Evolutionary conservation across 2,888 invertebrate genomes (phyloP).

Genomic region (Trilocha varians): DNA sequence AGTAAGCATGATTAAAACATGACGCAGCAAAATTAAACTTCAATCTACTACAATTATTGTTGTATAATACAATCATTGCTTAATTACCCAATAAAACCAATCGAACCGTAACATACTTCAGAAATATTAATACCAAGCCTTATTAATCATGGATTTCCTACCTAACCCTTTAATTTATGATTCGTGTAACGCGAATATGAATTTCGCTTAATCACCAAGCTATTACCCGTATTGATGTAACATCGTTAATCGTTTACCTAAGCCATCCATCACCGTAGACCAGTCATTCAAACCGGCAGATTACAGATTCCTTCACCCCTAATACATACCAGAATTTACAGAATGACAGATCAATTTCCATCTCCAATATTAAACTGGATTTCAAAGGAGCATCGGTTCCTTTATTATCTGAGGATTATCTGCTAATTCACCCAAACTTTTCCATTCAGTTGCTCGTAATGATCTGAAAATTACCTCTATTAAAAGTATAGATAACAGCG

Average conservation of each 20-base stretch:
- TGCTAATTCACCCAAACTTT: background rate
- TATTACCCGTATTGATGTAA: slow-evolving; percentile 41
- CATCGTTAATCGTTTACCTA: slow-evolving; percentile 26
- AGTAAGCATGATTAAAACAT: no score
- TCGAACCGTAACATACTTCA: background rate
- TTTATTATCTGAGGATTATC: background rate
- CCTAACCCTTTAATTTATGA: slow-evolving; percentile 2
- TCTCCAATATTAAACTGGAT: slow-evolving; percentile 3
- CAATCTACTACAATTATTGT: no score
- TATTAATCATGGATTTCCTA: background rate
- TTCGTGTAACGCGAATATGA: background rate
- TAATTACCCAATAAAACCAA: background rate
- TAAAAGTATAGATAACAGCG: background rate
- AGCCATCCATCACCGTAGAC: slow-evolving; percentile 44
- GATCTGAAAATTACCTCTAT: background rate
- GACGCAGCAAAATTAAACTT: no score
- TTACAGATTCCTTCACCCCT: slow-evolving; percentile 18
- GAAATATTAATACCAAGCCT: background rate
- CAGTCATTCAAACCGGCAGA: slow-evolving; percentile 30
- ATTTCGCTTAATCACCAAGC: slow-evolving; percentile 37
- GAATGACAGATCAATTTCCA: slow-evolving; percentile 14
- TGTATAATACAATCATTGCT: no score
- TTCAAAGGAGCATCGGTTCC: slow-evolving; percentile 1
- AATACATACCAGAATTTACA: slow-evolving; percentile 17
- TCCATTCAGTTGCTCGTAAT: background rate